Evolutionary conservation across 2,113 vertebrate species (phyloP), one percentile per base, ranked within the genome.

Genomic region (Chaetops frenatus): DNA sequence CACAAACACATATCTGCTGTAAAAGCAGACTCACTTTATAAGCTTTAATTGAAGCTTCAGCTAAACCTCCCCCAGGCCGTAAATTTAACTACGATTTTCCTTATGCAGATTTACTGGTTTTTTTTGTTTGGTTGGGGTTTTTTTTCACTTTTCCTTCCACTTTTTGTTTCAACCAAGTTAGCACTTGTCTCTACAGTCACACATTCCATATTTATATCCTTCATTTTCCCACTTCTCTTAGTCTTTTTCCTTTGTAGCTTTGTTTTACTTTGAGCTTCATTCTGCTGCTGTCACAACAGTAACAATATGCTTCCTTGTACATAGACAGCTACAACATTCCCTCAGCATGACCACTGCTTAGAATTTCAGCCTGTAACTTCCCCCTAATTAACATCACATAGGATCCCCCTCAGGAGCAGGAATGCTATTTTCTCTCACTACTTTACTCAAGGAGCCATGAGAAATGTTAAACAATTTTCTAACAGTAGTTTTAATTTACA

Each of bases 281-380:
- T 96, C 90, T 87, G 66, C 31, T 85, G 45, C 85, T 93, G 67
- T 93, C 88, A 78, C 67, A 94, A 92, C 29, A 90, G 80, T 25
- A 88, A 88, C 82, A 90, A 83, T 92, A 81, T 11, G 47, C 28
- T 88, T 88, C 28, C 40, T 76, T 56, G 27, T 81, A 73, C 56
- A 86, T 2, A 83, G 94, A 47, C 50, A 92, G 83, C 51, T 88
- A 96, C 67, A 90, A 62, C 91, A 95, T 93, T 84, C 60, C 69
- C 56, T 66, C 92, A 92, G 82, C 76, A 88, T 62, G 72, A 62
- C 72, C 72, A 56, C 76, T 56, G 56, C 40, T 74, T 62, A 78
- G 64, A 40, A 90, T 78, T 95, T 88, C 94, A 90, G 92, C 40
- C 67, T 81, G 42, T 47, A 83, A 67, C 76, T 71, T 91, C 82